Evolutionary conservation across 2,797 vertebrate species (phyloP), one percentile per base, ranked within the genome.

Genomic region (Nothura maculosa): DNA sequence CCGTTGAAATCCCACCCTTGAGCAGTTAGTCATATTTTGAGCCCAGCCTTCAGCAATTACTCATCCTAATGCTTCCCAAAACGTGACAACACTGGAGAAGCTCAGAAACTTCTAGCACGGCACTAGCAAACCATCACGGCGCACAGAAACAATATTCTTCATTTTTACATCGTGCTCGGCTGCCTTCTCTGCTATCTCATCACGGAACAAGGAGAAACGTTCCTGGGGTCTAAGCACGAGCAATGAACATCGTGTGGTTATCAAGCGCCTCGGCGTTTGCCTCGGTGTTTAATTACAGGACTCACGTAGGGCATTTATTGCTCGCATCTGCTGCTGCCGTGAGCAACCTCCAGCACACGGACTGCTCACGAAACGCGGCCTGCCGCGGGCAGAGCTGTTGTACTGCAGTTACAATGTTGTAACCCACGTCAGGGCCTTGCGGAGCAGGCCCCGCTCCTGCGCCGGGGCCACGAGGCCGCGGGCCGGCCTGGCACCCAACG

Each of bases 111-210:
- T 28, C 48, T 36, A 55, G 50, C 48, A 27, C 1, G 19, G 57
- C 77, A 55, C 81, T 79, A 83, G 63, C 43, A 85, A 90, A 70
- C 28, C 6, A 1, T 20, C 61, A 85, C 28, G 0, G 0, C 69
- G 30, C n/a, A 54, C 68, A 66, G 43, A 90, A 91, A 84, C 0
- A 10, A 52, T 21, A 63, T 63, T 86, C 82, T 88, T 92, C 87
- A 91, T 92, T 85, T 85, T 90, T 76, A 84, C 58, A 76, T 75
- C 81, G 82, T 5, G 85, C 88, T 66, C 77, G 54, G 73, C 87
- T 96, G 91, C 74, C 66, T 92, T 20, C 75, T 47, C 80, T 75
- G 69, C 87, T 95, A 89, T 68, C 91, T 93, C 94, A 84, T 96
- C 91, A 90, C 40, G 4, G 17, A 87, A 43, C 81, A 88, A 95